Percentiles rank a stretch among this genome's conserved stretches.
Conservation (phyloP, 1,140 invertebrate genomes). For the Anastrepha ludens region DNA sequence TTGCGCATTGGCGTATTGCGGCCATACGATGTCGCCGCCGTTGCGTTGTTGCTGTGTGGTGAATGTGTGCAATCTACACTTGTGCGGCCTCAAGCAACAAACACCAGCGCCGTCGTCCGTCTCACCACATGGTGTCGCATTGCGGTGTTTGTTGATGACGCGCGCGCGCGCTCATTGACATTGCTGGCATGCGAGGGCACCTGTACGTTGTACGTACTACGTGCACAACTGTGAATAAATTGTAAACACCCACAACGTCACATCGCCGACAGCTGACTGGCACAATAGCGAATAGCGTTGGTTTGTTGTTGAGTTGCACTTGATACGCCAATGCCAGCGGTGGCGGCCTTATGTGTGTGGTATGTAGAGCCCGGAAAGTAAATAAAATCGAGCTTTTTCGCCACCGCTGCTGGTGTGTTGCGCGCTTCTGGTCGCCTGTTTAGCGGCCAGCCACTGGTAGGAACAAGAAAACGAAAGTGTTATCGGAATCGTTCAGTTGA, state of each 20-base stretch:
- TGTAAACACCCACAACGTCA: too few species aligned
- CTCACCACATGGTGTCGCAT: too few species aligned
- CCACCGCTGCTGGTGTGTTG: constrained; percentile 24
- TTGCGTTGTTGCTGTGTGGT: neutral
- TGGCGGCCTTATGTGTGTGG: neutral
- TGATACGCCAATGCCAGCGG: neutral
- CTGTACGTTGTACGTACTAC: too few species aligned
- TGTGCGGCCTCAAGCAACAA: neutral
- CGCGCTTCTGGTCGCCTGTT: constrained; percentile 66
- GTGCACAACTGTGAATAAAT: too few species aligned
- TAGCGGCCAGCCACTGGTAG: constrained; percentile 73
- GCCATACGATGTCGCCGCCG: neutral
- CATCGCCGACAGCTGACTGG: neutral
- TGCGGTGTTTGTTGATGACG: too few species aligned
- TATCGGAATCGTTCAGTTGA: constrained; percentile 56
- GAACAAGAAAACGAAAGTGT: constrained; percentile 75
- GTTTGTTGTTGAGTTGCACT: too few species aligned
- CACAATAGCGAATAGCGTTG: neutral
- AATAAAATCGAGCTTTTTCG: neutral
- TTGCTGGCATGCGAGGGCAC: neutral
- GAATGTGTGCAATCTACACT: neutral
- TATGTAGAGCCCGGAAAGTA: neutral
- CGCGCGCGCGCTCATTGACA: neutral
- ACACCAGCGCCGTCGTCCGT: neutral
- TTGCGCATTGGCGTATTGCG: constrained; percentile 54